Evolutionary conservation across 2,797 vertebrate genomes (phyloP), one percentile per base, ranked within the genome.

Genomic region (Xyrichtys novacula): DNA sequence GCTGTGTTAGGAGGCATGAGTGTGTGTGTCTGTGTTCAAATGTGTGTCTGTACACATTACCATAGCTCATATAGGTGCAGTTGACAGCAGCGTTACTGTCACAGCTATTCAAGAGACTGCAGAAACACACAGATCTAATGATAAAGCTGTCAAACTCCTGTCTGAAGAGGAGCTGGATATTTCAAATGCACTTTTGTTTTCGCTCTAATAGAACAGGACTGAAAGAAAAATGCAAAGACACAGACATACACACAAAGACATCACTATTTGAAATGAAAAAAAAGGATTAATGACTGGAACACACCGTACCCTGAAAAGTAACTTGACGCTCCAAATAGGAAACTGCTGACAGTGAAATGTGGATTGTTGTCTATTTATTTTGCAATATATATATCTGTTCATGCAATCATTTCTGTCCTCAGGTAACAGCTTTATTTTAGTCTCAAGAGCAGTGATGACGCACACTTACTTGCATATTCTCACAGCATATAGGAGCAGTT

Each of bases 1-100:
- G 83, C 77, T 67, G 80, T 76, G 76, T 69, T 62, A 77, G 78
- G 75, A 67, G 48, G 65, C 60, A 20, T 70, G 80, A 56, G 57
- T 19, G 15, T 44, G 29, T 42, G 68, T 49, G 40, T 52, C 26
- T 65, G n/a, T 17, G 65, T 5, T 17, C 1, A 12, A 9, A 40
- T 54, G 42, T 71, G 62, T 64, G 62, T 72, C 16, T 49, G 46
- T 53, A 47, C 38, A 29, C 31, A 71, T 79, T 78, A 67, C 71
- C 67, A 55, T 67, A 54, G 52, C 44, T 65, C 29, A 26, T 79
- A 61, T 53, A 84, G 70, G 76, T 34, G 56, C n/a, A 69, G 62
- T 50, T 74, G 60, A 80, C 77, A 79, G 71, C 68, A 74, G 74
- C 56, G 63, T 76, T 71, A 65, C 55, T 56, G 56, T 40, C 52